Evolutionary conservation across 2,888 invertebrate species (phyloP).

Genomic region (Tinea semifulvella): DNA sequence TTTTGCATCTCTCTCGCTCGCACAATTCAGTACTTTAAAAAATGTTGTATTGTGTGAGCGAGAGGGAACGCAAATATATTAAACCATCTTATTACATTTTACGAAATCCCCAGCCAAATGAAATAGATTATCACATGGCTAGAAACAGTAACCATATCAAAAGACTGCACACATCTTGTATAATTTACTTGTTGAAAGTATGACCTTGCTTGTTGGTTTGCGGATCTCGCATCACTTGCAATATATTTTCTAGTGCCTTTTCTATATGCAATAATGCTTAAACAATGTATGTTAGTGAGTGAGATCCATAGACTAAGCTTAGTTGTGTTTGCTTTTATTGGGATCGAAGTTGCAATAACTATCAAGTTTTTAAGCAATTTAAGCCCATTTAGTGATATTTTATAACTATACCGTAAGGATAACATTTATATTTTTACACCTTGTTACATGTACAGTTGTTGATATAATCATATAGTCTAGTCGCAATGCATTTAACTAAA

Average conservation of each 20-base stretch:
- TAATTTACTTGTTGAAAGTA: no score
- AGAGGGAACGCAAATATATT: no score
- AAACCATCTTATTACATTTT: no score
- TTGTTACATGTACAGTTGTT: no score
- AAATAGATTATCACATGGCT: no score
- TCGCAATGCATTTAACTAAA: slow-evolving; percentile 1
- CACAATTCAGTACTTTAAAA: no score
- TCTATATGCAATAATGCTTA: slow-evolving; percentile 20
- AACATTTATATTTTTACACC: not conserved
- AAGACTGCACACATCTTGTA: no score
- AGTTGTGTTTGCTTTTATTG: not conserved
- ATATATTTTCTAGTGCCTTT: slow-evolving; percentile 51
- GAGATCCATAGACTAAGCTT: not conserved
- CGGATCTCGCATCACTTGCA: slow-evolving; percentile 22
- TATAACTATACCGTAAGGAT: not conserved
- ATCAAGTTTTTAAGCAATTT: not conserved
- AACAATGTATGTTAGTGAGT: slow-evolving; percentile 2
- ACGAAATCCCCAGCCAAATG: no score
- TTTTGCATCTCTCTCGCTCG: no score
- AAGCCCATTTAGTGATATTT: not conserved
- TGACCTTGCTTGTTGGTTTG: not conserved
- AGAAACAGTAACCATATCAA: no score
- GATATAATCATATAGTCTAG: no score
- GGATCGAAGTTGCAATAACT: not conserved
- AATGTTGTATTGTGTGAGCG: no score